A percentile compares a stretch with the other conserved stretches of the same genome.
Conservation (phyloP, 2,888 invertebrate genomes). For the Melitaea athalia region DNA sequence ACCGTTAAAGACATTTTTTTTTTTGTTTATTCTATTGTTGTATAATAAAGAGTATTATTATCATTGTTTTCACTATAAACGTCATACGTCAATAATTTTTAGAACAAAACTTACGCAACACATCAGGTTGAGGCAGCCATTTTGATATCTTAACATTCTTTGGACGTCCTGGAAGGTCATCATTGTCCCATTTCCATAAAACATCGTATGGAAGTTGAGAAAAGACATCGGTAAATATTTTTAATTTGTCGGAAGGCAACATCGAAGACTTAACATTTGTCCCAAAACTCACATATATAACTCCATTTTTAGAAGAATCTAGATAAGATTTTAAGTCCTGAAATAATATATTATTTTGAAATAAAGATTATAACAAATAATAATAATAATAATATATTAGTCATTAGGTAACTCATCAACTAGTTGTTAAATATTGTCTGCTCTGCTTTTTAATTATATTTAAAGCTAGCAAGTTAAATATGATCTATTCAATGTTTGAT, state of each 20-base stretch:
- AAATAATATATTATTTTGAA: not conserved
- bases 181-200: conserved; percentile 58
- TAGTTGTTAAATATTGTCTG: no score
- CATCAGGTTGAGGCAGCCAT: conserved; percentile 54
- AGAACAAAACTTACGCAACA: conserved; percentile 25
- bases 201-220: conserved; percentile 54
- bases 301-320: conserved; percentile 51
- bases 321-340: conserved; percentile 46
- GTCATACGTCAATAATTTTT: not conserved
- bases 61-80: no score
- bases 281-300: conserved; percentile 62
- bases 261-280: conserved; percentile 53
- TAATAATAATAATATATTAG: no score
- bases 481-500: no score
- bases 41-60: no score
- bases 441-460: no score
- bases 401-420: not conserved
- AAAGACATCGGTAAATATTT: conserved; percentile 51
- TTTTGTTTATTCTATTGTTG: no score
- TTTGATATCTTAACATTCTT: conserved; percentile 52
- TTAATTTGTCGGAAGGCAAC: conserved; percentile 43
- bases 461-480: no score
- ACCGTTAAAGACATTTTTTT: no score
- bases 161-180: conserved; percentile 47
- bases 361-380: no score